Evolutionary conservation across 2,888 invertebrate species (phyloP), one percentile per base, ranked within the genome.

Genomic region (Andrena bicolor): DNA sequence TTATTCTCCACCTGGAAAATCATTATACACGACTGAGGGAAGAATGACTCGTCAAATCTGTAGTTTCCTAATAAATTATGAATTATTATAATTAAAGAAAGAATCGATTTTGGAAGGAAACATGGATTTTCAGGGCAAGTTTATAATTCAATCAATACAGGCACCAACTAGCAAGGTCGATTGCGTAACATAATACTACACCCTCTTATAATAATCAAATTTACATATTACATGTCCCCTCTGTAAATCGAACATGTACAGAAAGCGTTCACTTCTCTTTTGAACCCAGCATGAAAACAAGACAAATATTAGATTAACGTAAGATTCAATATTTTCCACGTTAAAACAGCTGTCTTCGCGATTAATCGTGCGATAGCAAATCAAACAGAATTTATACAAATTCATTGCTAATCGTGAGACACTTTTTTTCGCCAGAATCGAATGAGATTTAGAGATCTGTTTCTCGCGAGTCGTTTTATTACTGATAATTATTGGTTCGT

Each of bases 151-250:
- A 41, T 60, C 49, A 60, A 72, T 16, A 32, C 16, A 20, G 26
- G 16, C 35, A n/a, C 20, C n/a, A 69, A 32, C 58, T 41, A 35
- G 56, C 32, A 56, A 71, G 56, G 60, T 28, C 32, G 30, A 41
- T 83, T 82, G 77, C 35, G 51, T 71, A 82, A 82, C 68, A 0
- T 4, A 56, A 66, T 66, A 71, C 66, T 61, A 60, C 16, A 65
- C 41, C 51, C 8, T 48, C 65, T 70, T 66, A 70, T 61, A 35
- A 61, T 82, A 82, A 83, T 82, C 30, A 16, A 70, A 71, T 82
- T 82, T 78, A 49, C n/a, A 61, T 28, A 48, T 69, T 35, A 8
- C 48, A 16, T 49, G 41, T 8, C 13, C 5, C n/a, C 58, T 30
- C n/a, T 1, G 6, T 20, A 51, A 61, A 58, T 26, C 20, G 8